These are phyloP conservation scores for Chouioia cunea DNA, from an alignment of 2,888 invertebrate species.

Conservation along the genomic window DNA sequence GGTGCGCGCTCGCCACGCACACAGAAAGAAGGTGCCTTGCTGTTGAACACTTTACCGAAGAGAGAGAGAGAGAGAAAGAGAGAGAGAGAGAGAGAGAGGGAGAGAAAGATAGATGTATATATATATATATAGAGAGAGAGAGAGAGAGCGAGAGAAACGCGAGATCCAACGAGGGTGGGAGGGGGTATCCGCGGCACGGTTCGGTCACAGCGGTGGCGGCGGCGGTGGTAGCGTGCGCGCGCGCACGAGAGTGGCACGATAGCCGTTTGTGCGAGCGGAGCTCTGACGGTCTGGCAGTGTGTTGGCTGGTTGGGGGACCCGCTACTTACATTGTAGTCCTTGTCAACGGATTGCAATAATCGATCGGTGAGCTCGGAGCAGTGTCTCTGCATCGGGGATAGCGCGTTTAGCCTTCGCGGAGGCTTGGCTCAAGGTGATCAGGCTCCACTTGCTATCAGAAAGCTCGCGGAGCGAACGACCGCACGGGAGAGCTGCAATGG, in stretches of 20 bases:
- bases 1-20: too few relatives aligned
- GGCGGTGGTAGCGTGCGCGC: conserved; percentile 43
- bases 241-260: conserved; percentile 60
- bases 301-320: conserved; percentile 48
- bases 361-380: conserved; percentile 91
- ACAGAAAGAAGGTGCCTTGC: too few relatives aligned
- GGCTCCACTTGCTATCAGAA: conserved; percentile 59
- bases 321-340: conserved; percentile 95
- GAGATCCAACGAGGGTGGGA: conserved; percentile 16
- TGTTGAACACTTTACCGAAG: neutral
- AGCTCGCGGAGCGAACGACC: conserved; percentile 51
- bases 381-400: conserved; percentile 68
- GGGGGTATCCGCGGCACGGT: neutral
- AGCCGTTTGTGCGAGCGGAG: conserved; percentile 71
- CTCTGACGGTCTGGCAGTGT: conserved; percentile 74
- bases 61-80: neutral
- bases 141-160: neutral
- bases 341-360: conserved; percentile 96
- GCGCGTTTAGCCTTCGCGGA: conserved; percentile 64
- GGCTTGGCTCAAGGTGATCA: conserved; percentile 52
- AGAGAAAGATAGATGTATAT: neutral
- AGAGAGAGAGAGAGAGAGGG: neutral
- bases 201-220: conserved; percentile 41
- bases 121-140: neutral
- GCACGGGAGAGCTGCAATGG: conserved; percentile 68